Evolutionary conservation across 2,888 invertebrate genomes (phyloP), one percentile per base, ranked within the genome.

Genomic region (Vesta saturnalis): DNA sequence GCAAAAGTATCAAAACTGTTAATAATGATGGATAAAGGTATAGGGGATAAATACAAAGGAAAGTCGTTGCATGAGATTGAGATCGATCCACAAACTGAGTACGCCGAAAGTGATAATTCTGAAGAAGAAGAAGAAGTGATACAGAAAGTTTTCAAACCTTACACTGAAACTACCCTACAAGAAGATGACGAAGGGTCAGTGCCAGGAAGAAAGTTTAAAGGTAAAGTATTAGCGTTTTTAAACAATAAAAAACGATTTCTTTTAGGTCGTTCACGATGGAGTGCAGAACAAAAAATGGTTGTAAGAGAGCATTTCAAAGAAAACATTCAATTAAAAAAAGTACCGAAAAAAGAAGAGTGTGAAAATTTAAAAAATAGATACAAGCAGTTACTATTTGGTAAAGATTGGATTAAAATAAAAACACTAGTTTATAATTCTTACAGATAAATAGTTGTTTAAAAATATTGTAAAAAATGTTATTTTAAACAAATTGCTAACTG

Each of bases 271-370:
- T 5, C 6, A 6, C 22, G 21, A 47, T 67, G 67, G 67, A 60
- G 61, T 14, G 46, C 43, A 10, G 59, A 62, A 16, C 58, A 67
- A 63, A 58, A 58, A 54, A 1, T 12, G 19, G 21, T 62, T 21
- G 57, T 67, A 14, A 49, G 4, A 35, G 21, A 23, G 6, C 21
- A 52, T 63, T 67, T 67, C 21, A 55, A 61, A 55, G 10, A 23
- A 30, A 60, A 67, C 39, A 63, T 67, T 6, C 56, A 59, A 19
- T 18, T 46, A 10, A 63, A 63, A 54, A 39, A 60, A 58, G 23
- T 62, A 10, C 63, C 67, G 5, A 67, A 67, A 21, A 67, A 63
- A 67, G 57, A 63, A 23, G 67, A 63, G 49, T 67, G 67, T 43
- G 54, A 64, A 30, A 23, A 64, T 23, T 15, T 64, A 35, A n/a